Evolutionary conservation across 2,113 vertebrate genomes (phyloP).

Genomic region (Crotalus tigris): DNA sequence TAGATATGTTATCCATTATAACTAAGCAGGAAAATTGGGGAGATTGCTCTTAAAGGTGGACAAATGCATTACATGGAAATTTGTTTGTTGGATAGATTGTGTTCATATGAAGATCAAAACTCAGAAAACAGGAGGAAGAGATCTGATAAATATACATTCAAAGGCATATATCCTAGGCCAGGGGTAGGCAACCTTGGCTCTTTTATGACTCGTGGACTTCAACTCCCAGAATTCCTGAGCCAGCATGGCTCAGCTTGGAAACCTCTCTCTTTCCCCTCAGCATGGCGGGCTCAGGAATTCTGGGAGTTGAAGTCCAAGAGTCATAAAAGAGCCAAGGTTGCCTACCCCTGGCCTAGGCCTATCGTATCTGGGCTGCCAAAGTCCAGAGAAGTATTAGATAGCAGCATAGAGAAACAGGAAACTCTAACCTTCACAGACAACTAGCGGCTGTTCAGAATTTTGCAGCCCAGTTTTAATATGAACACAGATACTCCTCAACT

Average conservation of each 20-base stretch:
- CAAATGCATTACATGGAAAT: neutral
- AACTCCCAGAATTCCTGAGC: too few species aligned
- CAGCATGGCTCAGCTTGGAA: too few species aligned
- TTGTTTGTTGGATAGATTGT: neutral
- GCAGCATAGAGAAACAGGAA: neutral
- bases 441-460: neutral
- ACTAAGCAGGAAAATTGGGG: neutral
- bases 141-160: neutral
- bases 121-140: neutral
- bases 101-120: neutral
- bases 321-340: too few species aligned
- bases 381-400: neutral
- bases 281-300: too few species aligned
- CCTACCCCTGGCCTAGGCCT: neutral
- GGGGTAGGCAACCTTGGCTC: too few species aligned
- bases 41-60: neutral
- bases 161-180: neutral
- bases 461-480: neutral
- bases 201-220: too few species aligned
- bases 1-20: neutral
- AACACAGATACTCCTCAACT: neutral
- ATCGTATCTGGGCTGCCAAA: neutral
- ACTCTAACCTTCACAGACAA: neutral
- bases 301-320: too few species aligned
- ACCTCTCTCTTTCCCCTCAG: too few species aligned